Conservation (phyloP, 2,888 invertebrate genomes). For the Choreutis nemorana region DNA sequence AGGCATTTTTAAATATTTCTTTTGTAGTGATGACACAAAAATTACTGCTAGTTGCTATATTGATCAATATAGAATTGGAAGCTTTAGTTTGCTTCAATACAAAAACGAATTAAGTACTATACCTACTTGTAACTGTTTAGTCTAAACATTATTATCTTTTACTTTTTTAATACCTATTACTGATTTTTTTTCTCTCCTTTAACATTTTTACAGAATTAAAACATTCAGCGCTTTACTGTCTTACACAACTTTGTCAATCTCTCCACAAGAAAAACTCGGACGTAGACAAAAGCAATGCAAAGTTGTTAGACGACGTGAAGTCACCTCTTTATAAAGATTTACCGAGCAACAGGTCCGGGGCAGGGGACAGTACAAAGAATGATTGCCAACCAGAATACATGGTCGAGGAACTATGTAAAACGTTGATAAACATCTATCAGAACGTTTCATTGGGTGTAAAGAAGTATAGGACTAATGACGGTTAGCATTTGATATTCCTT, state of each 20-base stretch:
- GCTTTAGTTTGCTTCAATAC: too few relatives aligned
- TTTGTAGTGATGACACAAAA: too few relatives aligned
- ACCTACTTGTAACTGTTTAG: too few relatives aligned
- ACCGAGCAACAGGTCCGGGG: slow-evolving; percentile 14
- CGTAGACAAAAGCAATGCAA: slow-evolving; percentile 21
- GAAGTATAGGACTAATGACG: slow-evolving; percentile 28
- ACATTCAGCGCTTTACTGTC: slow-evolving; percentile 35
- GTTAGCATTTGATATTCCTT: too few relatives aligned
- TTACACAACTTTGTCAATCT: slow-evolving; percentile 36
- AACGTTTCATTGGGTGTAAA: slow-evolving; percentile 27
- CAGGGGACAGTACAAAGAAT: slow-evolving; percentile 20
- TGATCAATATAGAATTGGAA: too few relatives aligned
- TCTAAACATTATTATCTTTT: too few relatives aligned
- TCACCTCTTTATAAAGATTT: slow-evolving; percentile 18
- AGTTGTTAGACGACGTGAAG: slow-evolving; percentile 34
- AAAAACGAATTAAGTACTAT: too few relatives aligned
- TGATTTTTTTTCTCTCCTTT: not conserved
- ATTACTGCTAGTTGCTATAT: too few relatives aligned
- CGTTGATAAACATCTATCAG: slow-evolving; percentile 30
- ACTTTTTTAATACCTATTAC: too few relatives aligned
- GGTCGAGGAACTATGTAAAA: slow-evolving; percentile 38
- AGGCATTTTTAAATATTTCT: too few relatives aligned
- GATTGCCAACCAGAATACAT: slow-evolving; percentile 47
- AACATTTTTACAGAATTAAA: slow-evolving; percentile 37
- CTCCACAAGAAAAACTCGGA: slow-evolving; percentile 26